Base-by-base conservation (phyloP, 2,888 invertebrate species). In the Drosophila dives region DNA sequence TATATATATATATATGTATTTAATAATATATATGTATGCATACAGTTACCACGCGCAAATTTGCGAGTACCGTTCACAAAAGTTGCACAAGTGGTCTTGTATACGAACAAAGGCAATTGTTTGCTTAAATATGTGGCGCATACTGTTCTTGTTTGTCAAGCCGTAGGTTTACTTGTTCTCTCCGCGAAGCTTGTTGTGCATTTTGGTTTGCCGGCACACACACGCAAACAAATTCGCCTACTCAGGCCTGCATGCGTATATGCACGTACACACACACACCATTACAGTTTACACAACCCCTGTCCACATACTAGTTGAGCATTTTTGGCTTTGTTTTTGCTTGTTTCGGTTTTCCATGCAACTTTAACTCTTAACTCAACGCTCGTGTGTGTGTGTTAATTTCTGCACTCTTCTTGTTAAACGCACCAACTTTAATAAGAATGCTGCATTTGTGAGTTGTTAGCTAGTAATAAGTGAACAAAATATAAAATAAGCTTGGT, bases 1-100 rank as follows among this genome's bases (percentile, higher is more conserved):
- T 40, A 23, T 51, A n/a, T 29, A 26, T 40, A 11, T 20, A 34
- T 3, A 36, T 54, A 34, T 20, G 34, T 15, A 20, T 45, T 45
- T 23, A 15, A 15, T 15, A 15, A 12, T 29, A 38, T 51, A 51
- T 40, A 26, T 56, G 5, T 40, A 72, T 45, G 15, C 49, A 48
- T 55, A 55, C 20, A 66, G 8, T 10, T 33, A 75, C 50, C 72
- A 77, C 75, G 72, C 79, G 64, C 53, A 75, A 75, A 67, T 65
- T 75, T 34, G 49, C 50, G 12, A 66, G 29, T 58, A 32, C 45
- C 32, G 51, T n/a, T 33, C 42, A 54, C 45, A 66, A 56, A 55
- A 42, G 15, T 63, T 49, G 45, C 36, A 59, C 20, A 45, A 45
- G 20, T 45, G 45, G 45, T 20, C 45, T 3, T 1, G 12, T 12